Conservation (phyloP, 2,113 vertebrate species). For the Chloroceryle aenea region DNA sequence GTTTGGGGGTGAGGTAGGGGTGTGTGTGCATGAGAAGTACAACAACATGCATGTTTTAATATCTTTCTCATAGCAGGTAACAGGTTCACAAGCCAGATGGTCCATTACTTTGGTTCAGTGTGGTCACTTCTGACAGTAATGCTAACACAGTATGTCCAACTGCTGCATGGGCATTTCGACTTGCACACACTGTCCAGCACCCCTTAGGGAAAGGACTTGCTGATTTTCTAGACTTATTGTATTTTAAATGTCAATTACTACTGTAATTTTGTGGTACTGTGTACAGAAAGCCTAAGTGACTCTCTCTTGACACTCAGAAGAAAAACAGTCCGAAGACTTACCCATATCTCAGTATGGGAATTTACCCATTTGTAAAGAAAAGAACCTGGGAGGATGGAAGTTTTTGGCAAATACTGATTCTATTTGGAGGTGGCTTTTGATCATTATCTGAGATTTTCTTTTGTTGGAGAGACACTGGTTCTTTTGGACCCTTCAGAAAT, state of each 20-base stretch:
- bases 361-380: background rate
- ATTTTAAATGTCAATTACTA: background rate
- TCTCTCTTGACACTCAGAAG: background rate
- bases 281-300: background rate
- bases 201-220: background rate
- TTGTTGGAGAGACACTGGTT: background rate
- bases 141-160: background rate
- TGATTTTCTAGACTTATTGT: background rate
- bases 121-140: background rate
- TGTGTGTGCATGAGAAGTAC: background rate
- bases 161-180: accelerated
- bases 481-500: background rate
- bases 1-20: background rate
- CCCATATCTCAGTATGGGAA: background rate
- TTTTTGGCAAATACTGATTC: background rate
- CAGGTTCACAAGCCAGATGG: accelerated
- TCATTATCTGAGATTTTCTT: background rate
- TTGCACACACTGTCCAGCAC: background rate
- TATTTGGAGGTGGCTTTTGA: background rate
- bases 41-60: background rate
- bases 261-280: background rate
- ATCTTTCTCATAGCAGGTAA: background rate
- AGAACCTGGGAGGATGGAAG: background rate
- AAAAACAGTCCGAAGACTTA: background rate
- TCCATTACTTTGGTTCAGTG: background rate